A percentile compares a stretch with the other conserved stretches of the same genome.
These are phyloP conservation scores for Agrypnus murinus DNA, from an alignment of 2,888 invertebrate genomes.

Conservation along the genomic window DNA sequence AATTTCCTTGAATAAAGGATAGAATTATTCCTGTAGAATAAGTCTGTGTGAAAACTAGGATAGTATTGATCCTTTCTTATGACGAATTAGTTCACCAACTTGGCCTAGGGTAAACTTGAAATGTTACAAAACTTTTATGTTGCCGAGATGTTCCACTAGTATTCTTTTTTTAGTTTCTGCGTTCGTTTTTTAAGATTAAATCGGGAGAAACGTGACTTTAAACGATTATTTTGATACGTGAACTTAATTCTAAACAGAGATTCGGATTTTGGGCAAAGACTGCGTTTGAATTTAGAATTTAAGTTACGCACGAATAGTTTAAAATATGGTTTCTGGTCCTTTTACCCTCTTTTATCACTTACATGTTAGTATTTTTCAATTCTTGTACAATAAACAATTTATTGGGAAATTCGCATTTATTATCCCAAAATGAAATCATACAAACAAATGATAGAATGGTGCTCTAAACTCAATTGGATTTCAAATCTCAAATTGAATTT, in stretches of 20 bases:
- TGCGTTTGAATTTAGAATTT: no score
- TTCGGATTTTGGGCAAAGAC: background rate
- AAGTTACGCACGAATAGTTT: no score
- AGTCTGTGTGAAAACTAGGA: conserved; percentile 29
- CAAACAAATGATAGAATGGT: no score
- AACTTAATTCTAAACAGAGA: background rate
- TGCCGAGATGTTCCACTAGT: background rate
- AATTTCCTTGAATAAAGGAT: background rate
- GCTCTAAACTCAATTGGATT: no score
- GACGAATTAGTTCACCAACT: conserved; percentile 29
- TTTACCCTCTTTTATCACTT: no score
- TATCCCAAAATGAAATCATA: no score
- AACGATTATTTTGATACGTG: background rate
- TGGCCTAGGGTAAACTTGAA: conserved; percentile 22
- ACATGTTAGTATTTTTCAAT: no score
- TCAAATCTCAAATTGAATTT: no score
- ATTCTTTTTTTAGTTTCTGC: conserved; percentile 1
- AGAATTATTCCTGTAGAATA: background rate
- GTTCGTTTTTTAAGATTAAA: background rate
- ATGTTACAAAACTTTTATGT: conserved; percentile 10
- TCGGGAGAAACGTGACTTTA: background rate
- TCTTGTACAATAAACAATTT: no score
- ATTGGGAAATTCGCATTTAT: no score
- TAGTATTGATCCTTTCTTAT: conserved; percentile 32
- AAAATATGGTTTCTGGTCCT: no score